phyloP scores from a whole-genome alignment of 2,888 invertebrate genomes.

The Melanchra persicariae region DNA sequence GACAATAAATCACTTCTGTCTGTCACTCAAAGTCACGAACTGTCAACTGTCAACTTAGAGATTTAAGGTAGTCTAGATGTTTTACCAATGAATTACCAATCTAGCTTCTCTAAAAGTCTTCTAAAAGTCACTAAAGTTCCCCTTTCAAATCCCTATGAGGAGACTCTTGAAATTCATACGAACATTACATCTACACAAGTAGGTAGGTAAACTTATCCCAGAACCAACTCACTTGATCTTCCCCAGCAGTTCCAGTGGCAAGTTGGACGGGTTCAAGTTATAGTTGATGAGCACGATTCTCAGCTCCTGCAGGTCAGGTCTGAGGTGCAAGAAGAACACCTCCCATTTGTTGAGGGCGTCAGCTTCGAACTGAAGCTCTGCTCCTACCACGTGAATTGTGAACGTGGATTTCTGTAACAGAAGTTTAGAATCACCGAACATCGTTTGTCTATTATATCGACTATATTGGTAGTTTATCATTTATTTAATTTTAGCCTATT shows the following conservation, averaged over 20 bases:
- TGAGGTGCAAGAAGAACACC: conserved; percentile 92
- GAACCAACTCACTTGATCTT: conserved; percentile 86
- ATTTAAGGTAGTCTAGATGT: no score
- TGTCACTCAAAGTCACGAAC: no score
- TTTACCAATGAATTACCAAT: no score
- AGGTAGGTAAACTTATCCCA: neutral
- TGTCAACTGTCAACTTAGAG: no score
- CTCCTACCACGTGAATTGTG: conserved; percentile 91
- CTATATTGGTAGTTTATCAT: no score
- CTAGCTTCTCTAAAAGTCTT: no score
- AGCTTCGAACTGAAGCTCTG: conserved; percentile 94
- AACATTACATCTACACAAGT: no score
- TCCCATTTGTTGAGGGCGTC: conserved; percentile 93
- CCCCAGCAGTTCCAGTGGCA: conserved; percentile 90
- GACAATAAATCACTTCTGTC: no score
- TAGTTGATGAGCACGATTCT: conserved; percentile 92
- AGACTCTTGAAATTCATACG: no score
- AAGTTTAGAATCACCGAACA: neutral
- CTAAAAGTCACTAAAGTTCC: no score
- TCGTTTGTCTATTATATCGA: no score
- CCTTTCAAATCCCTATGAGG: neutral
- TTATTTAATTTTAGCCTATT: no score
- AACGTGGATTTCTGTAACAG: conserved; percentile 76
- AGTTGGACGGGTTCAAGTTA: conserved; percentile 91
- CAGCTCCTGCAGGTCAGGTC: conserved; percentile 89